Percentiles rank a stretch among this genome's conserved stretches.
phyloP scores from a whole-genome alignment of 2,888 invertebrate species.

The Steinernema scapterisci region DNA sequence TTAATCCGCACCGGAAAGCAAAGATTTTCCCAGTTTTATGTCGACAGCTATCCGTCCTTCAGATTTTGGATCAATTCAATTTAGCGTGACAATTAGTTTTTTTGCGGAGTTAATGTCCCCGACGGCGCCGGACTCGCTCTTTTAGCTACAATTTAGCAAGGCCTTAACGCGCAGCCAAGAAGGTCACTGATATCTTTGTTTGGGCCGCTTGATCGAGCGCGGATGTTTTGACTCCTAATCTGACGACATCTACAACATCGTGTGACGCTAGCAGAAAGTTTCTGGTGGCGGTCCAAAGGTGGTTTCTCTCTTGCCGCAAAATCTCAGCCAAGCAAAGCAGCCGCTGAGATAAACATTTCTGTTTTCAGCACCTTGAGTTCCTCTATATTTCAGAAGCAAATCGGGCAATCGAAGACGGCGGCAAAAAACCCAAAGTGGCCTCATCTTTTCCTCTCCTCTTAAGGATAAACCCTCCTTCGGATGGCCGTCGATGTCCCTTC shows the following conservation, averaged over 20 bases:
- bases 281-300: neutral
- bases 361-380: neutral
- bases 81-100: neutral
- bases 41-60: too few species aligned
- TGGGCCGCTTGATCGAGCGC: neutral
- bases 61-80: neutral
- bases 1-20: too few species aligned
- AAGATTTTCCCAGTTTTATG: too few species aligned
- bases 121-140: conserved; percentile 4
- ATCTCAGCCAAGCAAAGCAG: neutral
- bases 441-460: neutral
- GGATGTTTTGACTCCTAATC: conserved; percentile 20
- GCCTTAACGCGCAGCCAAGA: neutral
- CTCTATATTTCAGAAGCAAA: neutral
- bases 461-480: conserved; percentile 24
- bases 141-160: neutral
- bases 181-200: neutral
- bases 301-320: neutral
- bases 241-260: neutral
- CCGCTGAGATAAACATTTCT: neutral
- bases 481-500: neutral
- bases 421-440: conserved; percentile 5
- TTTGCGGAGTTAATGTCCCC: conserved; percentile 18
- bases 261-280: neutral
- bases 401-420: neutral